Evolutionary conservation across 1,140 invertebrate species (phyloP).

Genomic region (Zaprionus nigranus): DNA sequence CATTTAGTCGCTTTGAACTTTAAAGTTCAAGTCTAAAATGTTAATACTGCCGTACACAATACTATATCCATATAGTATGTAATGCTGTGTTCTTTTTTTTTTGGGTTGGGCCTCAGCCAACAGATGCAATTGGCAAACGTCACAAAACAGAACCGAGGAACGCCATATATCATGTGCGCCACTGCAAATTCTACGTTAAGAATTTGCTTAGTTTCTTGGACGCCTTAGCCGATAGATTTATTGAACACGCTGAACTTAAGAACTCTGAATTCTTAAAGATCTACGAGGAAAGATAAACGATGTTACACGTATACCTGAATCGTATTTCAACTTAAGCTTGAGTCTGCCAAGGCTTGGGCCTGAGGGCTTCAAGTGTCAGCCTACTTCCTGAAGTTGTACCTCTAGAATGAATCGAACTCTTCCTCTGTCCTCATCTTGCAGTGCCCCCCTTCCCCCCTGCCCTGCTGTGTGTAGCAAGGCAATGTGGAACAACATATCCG

Average conservation of each 20-base stretch:
- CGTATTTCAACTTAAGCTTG: too few species aligned
- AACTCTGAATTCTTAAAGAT: not conserved
- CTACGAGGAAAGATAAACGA: not conserved
- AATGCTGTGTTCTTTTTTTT: not conserved
- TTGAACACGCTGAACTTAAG: not conserved
- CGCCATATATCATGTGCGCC: slow-evolving; percentile 9
- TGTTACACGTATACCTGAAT: too few species aligned
- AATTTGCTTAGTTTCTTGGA: slow-evolving; percentile 1
- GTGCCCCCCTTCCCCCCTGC: not conserved
- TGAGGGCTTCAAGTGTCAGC: too few species aligned
- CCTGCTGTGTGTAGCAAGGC: not conserved
- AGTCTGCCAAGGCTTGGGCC: too few species aligned
- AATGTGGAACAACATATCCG: slow-evolving; percentile 1
- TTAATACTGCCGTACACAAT: slow-evolving; percentile 17
- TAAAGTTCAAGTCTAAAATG: slow-evolving; percentile 73
- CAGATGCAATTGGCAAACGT: slow-evolving; percentile 6
- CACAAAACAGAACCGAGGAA: not conserved
- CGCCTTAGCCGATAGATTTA: not conserved
- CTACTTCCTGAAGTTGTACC: not conserved
- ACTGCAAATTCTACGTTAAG: not conserved
- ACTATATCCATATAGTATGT: not conserved
- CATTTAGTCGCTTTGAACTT: slow-evolving; percentile 73
- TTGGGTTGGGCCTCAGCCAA: slow-evolving; percentile 31
- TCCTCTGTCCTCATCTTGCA: not conserved
- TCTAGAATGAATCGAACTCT: not conserved